These are phyloP conservation scores for Drosophila tristis DNA, from an alignment of 1,140 invertebrate species.

Conservation along the genomic window DNA sequence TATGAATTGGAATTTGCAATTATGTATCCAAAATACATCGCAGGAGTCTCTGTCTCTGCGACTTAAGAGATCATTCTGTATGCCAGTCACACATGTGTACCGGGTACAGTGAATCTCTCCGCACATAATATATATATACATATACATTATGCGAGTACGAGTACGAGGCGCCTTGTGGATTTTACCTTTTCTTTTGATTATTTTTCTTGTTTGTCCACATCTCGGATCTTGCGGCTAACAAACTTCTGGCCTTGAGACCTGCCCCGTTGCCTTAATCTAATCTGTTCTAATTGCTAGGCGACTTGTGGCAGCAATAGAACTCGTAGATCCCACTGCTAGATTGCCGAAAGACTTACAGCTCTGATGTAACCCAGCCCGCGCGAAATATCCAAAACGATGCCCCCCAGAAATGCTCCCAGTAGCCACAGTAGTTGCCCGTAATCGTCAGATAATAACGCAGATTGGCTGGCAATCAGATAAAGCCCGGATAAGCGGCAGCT, in stretches of 20 bases:
- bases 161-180: neutral
- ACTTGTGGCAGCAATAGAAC: neutral
- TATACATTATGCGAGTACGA: neutral
- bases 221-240: constrained; percentile 55
- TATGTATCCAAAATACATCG: no score
- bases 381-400: neutral
- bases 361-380: constrained; percentile 6
- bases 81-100: no score
- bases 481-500: constrained; percentile 16
- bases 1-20: no score
- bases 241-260: constrained; percentile 60
- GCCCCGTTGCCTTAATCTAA: constrained; percentile 60
- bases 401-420: neutral
- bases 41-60: no score
- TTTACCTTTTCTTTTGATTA: constrained; percentile 25
- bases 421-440: neutral
- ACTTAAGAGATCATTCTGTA: no score
- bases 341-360: constrained; percentile 25
- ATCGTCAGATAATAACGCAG: neutral
- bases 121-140: constrained; percentile 9
- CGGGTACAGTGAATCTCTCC: neutral
- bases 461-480: constrained; percentile 1
- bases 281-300: constrained; percentile 27
- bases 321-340: neutral
- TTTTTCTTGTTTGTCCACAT: constrained; percentile 49